Evolutionary conservation across 2,797 vertebrate species (phyloP).

Genomic region (Nyctibius grandis): DNA sequence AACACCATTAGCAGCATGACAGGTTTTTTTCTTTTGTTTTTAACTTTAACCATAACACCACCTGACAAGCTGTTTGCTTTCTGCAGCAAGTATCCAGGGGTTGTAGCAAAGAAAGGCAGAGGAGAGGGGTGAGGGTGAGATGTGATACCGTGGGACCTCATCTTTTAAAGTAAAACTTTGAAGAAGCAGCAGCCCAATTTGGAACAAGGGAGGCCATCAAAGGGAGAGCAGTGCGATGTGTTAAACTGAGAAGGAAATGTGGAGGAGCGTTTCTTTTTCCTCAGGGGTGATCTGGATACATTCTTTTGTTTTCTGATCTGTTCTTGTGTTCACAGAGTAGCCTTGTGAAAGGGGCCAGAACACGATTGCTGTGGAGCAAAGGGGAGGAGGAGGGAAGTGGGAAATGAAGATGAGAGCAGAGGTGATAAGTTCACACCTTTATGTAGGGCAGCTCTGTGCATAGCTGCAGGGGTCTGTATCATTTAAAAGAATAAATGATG

Average conservation of each 20-base stretch:
- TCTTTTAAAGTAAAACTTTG: constrained; percentile 41
- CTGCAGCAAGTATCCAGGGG: neutral
- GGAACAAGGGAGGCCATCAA: constrained; percentile 30
- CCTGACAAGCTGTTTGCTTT: constrained; percentile 52
- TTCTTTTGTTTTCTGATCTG: constrained; percentile 13
- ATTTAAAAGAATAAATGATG: neutral
- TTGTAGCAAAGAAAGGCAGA: constrained; percentile 3
- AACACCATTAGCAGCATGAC: constrained; percentile 45
- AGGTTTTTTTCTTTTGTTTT: constrained; percentile 43
- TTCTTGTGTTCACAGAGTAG: constrained; percentile 26
- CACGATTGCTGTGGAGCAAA: neutral
- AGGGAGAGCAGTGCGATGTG: neutral
- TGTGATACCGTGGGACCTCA: neutral
- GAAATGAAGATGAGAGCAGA: constrained; percentile 53
- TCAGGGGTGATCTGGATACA: neutral
- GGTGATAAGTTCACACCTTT: constrained; percentile 64
- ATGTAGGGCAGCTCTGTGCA: constrained; percentile 43
- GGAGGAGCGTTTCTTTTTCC: constrained; percentile 2
- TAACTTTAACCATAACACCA: neutral
- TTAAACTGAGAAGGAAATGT: neutral
- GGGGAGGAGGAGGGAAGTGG: constrained; percentile 17
- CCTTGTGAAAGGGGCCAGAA: constrained; percentile 4
- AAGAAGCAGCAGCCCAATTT: constrained; percentile 17
- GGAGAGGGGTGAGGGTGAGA: neutral
- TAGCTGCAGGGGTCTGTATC: constrained; percentile 16